A percentile compares a stretch with the other conserved stretches of the same genome.
These are phyloP conservation scores for Ophiodon elongatus DNA, from an alignment of 2,113 vertebrate genomes.

Conservation along the genomic window DNA sequence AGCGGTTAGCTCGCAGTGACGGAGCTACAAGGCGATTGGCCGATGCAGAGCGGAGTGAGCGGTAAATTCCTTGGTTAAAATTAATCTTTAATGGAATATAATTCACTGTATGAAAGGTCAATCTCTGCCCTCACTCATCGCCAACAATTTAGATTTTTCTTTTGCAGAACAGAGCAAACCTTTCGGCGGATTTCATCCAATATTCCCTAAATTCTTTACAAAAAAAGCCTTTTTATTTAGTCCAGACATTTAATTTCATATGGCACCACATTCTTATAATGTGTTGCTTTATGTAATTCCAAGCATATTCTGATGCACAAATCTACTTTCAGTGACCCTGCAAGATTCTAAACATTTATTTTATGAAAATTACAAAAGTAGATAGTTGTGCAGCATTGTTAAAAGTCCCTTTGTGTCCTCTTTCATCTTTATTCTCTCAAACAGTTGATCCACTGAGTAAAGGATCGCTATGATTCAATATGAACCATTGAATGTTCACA, in stretches of 20 bases:
- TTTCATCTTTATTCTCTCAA: background rate
- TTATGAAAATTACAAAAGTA: background rate
- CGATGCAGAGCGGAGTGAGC: no score
- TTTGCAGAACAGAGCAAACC: background rate
- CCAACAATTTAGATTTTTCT: background rate
- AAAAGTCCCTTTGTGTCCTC: background rate
- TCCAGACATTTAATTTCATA: background rate
- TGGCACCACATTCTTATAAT: background rate
- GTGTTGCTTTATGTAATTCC: background rate
- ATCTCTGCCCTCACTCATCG: background rate
- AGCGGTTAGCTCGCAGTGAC: no score
- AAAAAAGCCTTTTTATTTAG: no score
- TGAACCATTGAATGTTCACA: background rate
- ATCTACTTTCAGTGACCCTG: background rate
- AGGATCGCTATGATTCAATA: background rate
- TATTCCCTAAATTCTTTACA: background rate
- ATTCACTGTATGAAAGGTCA: background rate
- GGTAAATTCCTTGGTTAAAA: background rate
- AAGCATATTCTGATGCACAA: background rate
- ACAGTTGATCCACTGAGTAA: constrained; percentile 9
- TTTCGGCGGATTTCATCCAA: background rate
- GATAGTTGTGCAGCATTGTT: background rate
- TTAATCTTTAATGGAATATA: background rate
- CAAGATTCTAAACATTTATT: background rate
- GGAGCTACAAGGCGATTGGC: no score